phyloP scores from a whole-genome alignment of 2,113 vertebrate species.

The Tiliqua scincoides region DNA sequence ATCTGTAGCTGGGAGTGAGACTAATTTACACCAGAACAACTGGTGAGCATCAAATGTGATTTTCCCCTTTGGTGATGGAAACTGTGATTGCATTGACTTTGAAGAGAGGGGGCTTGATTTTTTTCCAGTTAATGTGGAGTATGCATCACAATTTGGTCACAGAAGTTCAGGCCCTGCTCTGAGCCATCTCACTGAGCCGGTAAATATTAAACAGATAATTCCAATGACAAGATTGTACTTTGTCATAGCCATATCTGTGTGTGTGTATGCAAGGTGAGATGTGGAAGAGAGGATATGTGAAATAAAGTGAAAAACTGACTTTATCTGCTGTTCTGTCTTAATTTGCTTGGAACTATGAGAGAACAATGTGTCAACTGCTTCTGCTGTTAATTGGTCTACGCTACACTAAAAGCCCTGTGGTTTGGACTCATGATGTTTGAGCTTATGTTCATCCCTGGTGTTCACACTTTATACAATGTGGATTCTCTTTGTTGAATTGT shows the following conservation, averaged over 20 bases:
- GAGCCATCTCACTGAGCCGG: not conserved
- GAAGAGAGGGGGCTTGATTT: not conserved
- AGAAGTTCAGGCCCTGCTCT: not conserved
- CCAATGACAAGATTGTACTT: not conserved
- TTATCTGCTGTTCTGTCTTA: constrained; percentile 10
- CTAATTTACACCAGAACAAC: constrained; percentile 11
- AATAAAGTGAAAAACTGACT: constrained; percentile 24
- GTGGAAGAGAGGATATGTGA: constrained; percentile 10
- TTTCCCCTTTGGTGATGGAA: constrained; percentile 19
- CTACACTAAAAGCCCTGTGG: not conserved
- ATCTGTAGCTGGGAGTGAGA: constrained; percentile 14
- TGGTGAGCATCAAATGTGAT: constrained; percentile 16
- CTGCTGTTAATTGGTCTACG: not conserved
- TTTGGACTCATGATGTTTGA: not conserved
- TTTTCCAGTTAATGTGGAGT: not conserved
- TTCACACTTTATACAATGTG: not conserved
- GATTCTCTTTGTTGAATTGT: not conserved
- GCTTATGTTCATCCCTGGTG: not conserved
- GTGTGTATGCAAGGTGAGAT: not conserved
- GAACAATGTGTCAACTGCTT: not conserved
- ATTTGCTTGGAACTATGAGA: not conserved
- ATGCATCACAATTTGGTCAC: not conserved
- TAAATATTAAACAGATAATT: not conserved
- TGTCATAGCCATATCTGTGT: not conserved
- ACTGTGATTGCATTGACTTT: not conserved